phyloP scores from a whole-genome alignment of 2,113 vertebrate genomes.

The Triplophysa dalaica region DNA sequence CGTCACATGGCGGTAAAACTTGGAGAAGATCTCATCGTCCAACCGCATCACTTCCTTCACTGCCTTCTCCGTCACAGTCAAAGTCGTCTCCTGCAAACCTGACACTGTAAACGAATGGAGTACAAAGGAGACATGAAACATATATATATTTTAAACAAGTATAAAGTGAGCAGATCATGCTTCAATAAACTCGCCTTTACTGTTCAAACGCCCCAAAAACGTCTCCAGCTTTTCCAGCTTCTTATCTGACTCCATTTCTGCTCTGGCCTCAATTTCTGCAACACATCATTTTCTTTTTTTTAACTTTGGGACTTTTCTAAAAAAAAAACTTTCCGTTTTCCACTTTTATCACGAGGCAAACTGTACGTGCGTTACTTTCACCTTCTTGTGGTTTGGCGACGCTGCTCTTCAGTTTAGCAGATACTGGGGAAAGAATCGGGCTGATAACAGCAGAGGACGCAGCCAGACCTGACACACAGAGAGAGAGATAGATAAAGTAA shows the following conservation, averaged over 20 bases:
- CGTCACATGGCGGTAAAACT: conserved; percentile 83
- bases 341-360: background rate
- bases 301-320: background rate
- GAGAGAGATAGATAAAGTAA: background rate
- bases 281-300: background rate
- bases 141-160: no score
- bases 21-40: conserved; percentile 95
- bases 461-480: conserved; percentile 79
- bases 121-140: background rate
- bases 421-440: conserved; percentile 81
- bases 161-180: background rate
- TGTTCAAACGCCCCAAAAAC: conserved; percentile 91
- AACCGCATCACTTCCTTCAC: conserved; percentile 97
- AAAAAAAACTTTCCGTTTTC: no score
- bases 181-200: conserved; percentile 79
- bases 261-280: conserved; percentile 89
- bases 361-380: conserved; percentile 56
- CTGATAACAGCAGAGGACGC: conserved; percentile 86
- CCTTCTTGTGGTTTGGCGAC: conserved; percentile 90
- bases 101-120: conserved; percentile 67
- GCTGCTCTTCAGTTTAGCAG: conserved; percentile 81
- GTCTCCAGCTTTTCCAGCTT: conserved; percentile 94
- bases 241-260: conserved; percentile 92
- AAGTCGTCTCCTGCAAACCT: conserved; percentile 86
- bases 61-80: conserved; percentile 89